These are phyloP conservation scores for Delia radicum DNA, from an alignment of 1,140 invertebrate species.

Conservation along the genomic window DNA sequence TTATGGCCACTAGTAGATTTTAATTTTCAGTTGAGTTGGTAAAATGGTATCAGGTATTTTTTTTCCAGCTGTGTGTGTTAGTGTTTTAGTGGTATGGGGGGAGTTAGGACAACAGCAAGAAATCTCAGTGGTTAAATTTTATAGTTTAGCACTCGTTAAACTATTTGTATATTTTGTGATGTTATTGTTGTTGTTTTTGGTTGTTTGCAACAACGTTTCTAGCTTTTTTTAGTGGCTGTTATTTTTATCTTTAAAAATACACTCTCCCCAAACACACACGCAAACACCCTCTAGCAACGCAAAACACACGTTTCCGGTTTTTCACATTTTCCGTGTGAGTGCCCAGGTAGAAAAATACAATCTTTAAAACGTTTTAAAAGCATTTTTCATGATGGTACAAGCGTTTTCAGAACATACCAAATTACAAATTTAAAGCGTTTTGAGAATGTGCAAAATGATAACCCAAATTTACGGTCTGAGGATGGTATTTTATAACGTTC, in stretches of 20 bases:
- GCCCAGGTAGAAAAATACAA: no score
- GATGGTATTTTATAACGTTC: no score
- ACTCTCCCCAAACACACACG: not conserved
- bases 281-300: not conserved
- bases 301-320: not conserved
- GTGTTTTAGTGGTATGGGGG: not conserved
- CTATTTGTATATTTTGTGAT: not conserved
- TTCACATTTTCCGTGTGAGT: not conserved
- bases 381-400: no score
- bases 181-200: not conserved
- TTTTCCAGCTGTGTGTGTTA: not conserved
- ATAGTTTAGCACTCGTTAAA: conserved; percentile 16
- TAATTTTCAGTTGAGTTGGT: not conserved
- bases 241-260: not conserved
- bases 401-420: no score
- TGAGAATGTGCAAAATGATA: no score
- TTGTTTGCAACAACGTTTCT: not conserved
- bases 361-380: no score
- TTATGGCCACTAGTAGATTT: not conserved
- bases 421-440: no score
- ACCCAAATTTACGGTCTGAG: no score
- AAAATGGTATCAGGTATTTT: not conserved
- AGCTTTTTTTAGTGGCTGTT: not conserved
- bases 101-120: not conserved
- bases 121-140: conserved; percentile 22